phyloP scores from a whole-genome alignment of 2,113 vertebrate species.

The Catagonus wagneri region DNA sequence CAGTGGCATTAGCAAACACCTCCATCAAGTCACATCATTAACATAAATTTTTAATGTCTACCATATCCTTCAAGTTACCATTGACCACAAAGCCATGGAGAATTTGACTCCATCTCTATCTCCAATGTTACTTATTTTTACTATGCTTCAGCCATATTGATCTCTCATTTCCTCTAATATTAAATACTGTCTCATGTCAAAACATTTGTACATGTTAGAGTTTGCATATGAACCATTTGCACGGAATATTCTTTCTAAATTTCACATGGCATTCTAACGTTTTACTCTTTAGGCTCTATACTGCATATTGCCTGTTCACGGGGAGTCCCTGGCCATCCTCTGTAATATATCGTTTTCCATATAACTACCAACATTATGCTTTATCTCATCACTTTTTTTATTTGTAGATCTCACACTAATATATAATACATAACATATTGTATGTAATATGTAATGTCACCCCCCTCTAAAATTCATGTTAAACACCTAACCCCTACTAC shows the following conservation, averaged over 20 bases:
- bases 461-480: too few species aligned
- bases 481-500: too few species aligned
- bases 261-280: background rate
- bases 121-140: background rate
- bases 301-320: background rate
- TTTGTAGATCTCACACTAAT: background rate
- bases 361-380: background rate
- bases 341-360: background rate
- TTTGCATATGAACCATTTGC: background rate
- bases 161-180: background rate
- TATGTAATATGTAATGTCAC: too few species aligned
- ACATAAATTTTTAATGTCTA: background rate
- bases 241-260: background rate
- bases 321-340: background rate
- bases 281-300: background rate
- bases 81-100: background rate
- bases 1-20: background rate
- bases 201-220: background rate
- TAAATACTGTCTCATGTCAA: background rate
- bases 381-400: background rate
- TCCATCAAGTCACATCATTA: background rate
- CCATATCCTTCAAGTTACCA: background rate
- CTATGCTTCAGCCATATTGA: background rate
- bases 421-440: background rate
- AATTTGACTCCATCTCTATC: background rate